These are phyloP conservation scores for Perca flavescens DNA, from an alignment of 2,113 vertebrate species.

Conservation along the genomic window DNA sequence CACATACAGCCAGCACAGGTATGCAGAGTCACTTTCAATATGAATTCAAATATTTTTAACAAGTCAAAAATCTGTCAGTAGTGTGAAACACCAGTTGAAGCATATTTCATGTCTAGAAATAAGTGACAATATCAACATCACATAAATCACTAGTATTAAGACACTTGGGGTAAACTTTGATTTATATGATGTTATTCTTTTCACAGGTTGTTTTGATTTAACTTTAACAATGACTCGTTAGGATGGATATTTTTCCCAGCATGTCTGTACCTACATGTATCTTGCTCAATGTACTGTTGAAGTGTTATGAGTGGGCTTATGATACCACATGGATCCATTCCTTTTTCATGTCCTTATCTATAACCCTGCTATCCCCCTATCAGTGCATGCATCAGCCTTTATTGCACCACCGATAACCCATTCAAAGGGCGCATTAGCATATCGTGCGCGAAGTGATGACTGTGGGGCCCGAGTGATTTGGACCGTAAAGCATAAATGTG, in stretches of 20 bases:
- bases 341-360: conserved; percentile 37
- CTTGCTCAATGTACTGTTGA: conserved; percentile 25
- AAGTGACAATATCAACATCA: background rate
- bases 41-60: background rate
- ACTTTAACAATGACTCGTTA: background rate
- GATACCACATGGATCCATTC: conserved; percentile 41
- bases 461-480: conserved; percentile 19
- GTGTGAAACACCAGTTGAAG: background rate
- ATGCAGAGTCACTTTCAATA: background rate
- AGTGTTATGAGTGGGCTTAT: conserved; percentile 14
- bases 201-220: background rate
- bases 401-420: conserved; percentile 54
- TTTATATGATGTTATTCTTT: background rate
- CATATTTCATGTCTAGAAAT: too few relatives aligned
- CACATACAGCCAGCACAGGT: background rate
- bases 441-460: conserved; percentile 46
- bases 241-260: background rate
- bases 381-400: conserved; percentile 56
- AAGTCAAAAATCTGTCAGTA: background rate
- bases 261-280: background rate
- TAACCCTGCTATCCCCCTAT: conserved; percentile 28
- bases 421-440: conserved; percentile 72
- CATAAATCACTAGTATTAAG: background rate
- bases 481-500: conserved; percentile 57
- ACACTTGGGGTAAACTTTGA: background rate